These are phyloP conservation scores for Paramormyrops hopkinsi DNA, from an alignment of 2,797 vertebrate genomes.

Conservation along the genomic window DNA sequence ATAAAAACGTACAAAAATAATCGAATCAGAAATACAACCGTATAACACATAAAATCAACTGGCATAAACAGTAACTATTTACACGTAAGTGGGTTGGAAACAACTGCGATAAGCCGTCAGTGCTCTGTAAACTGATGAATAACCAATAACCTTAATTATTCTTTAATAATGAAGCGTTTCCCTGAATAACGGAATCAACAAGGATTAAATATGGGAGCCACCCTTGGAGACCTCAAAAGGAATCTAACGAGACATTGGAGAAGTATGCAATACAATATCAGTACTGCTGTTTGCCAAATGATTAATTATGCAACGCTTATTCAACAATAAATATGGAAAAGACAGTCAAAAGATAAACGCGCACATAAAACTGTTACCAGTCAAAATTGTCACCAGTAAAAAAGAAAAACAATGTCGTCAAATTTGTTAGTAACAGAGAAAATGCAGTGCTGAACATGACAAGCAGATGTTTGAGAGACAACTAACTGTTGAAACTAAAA, in stretches of 20 bases:
- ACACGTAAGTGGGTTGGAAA: not conserved
- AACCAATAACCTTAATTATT: not conserved
- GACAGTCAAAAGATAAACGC: not conserved
- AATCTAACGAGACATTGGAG: not conserved
- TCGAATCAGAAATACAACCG: not conserved
- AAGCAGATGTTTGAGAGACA: not conserved
- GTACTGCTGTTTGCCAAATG: not conserved
- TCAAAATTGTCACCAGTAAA: not conserved
- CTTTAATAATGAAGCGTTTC: not conserved
- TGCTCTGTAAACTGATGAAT: not conserved
- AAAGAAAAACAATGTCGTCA: not conserved
- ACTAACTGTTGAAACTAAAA: not conserved
- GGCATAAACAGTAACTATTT: not conserved
- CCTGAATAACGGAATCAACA: not conserved
- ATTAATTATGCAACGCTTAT: not conserved
- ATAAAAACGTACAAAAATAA: not conserved
- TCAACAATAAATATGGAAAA: not conserved
- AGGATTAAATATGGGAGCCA: not conserved
- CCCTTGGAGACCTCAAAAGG: not conserved
- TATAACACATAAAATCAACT: not conserved
- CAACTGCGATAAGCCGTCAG: not conserved
- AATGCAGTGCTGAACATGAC: not conserved
- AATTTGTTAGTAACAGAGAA: not conserved
- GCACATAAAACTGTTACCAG: not conserved
- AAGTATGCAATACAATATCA: not conserved